Percentiles rank a stretch among this genome's conserved stretches.
Conservation (phyloP, 2,888 invertebrate genomes). For the Nomada fabriciana region DNA sequence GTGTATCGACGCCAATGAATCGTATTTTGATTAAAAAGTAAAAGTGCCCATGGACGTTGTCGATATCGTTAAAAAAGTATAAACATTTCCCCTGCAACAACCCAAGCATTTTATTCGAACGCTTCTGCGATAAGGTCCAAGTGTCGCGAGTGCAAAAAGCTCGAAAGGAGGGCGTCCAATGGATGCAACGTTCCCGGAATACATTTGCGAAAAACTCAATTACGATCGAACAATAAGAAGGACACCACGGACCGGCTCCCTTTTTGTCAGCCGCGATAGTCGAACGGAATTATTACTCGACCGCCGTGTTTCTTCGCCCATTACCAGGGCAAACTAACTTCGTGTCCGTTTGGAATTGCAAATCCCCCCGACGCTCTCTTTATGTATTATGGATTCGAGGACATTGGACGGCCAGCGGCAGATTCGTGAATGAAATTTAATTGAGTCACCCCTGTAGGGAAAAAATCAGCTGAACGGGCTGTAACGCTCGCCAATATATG, state of each 20-base stretch:
- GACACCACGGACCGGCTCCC: background rate
- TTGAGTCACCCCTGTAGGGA: slow-evolving; percentile 15
- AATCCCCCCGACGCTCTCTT: slow-evolving; percentile 25
- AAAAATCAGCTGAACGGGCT: background rate
- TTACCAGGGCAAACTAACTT: slow-evolving; percentile 53
- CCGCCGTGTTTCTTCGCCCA: slow-evolving; percentile 51
- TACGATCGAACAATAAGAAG: slow-evolving; percentile 46
- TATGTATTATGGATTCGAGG: slow-evolving; percentile 58
- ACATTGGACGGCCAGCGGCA: slow-evolving; percentile 11
- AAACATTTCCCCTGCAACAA: background rate
- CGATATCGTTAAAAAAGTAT: too few species aligned
- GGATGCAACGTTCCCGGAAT: slow-evolving; percentile 47
- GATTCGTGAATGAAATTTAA: slow-evolving; percentile 51
- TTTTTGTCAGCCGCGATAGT: slow-evolving; percentile 39
- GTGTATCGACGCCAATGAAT: too few species aligned
- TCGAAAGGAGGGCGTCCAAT: slow-evolving; percentile 1
- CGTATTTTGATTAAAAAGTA: too few species aligned
- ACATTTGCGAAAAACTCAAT: slow-evolving; percentile 54
- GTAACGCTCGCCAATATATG: background rate
- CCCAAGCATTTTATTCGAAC: background rate
- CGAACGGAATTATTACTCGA: slow-evolving; percentile 56
- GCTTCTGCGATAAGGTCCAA: background rate
- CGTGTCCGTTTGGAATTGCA: slow-evolving; percentile 48
- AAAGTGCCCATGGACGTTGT: too few species aligned
- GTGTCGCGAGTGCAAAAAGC: background rate